Evolutionary conservation across 1,140 invertebrate species (phyloP), one percentile per base, ranked within the genome.

Genomic region (Drosophila triauraria): DNA sequence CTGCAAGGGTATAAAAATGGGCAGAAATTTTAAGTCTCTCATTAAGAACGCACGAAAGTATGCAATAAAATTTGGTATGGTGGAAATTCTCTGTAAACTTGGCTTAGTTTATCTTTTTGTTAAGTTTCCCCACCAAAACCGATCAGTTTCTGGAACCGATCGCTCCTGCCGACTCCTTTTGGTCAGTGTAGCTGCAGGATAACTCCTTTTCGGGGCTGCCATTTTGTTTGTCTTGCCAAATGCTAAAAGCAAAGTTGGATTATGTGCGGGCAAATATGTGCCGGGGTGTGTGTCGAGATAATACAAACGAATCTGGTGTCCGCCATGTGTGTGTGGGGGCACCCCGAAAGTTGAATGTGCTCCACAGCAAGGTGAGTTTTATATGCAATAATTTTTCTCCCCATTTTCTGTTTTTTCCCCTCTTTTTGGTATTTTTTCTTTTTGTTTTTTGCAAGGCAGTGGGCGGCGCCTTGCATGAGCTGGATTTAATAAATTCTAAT

Each of bases 401-500:
- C 61, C 51, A 74, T 67, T 71, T 76, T 48, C 75, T 60, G 54
- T 65, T 71, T 15, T 12, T 17, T 1, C 27, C 48, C 48, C 13
- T 12, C 13, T 35, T 32, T 25, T 10, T 9, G 1, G 13, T 13
- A 15, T 62, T 61, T 47, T 48, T 59, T 50, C 38, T 40, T 50
- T 46, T 38, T 46, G 32, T 59, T 43, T 51, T 44, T 44, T n/a
- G 20, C 23, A 13, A 44, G 59, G 46, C 47, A 54, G 56, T 46
- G 70, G 58, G 58, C 30, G 56, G 48, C 42, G 54, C 61, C 42
- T 58, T 65, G 71, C 71, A 58, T 59, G 71, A 74, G 83, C 72
- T 88, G 76, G 76, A 87, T 83, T 86, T 88, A 83, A 87, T 87
- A 87, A 87, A 87, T 87, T 87, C 83, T 83, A 87, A 88, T 87